Conservation (phyloP, 2,888 invertebrate species). For the Zygothrica quintamaculata region DNA sequence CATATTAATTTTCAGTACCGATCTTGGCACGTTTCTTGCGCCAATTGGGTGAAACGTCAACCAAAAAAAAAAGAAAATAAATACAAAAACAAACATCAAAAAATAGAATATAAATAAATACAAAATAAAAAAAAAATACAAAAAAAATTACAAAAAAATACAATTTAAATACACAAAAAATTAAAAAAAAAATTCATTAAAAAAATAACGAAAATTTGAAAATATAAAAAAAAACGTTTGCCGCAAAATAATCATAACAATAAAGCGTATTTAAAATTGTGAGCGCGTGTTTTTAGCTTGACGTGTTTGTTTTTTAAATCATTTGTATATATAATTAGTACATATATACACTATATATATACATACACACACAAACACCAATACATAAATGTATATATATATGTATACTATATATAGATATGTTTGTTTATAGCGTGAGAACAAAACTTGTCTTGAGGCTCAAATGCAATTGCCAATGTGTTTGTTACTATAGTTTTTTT, state of each 20-base stretch:
- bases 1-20: constrained; percentile 77
- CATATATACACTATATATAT: constrained; percentile 9
- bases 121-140: constrained; percentile 1
- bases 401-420: constrained; percentile 7
- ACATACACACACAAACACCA: too few species aligned
- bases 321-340: constrained; percentile 15
- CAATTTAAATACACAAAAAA: constrained; percentile 1
- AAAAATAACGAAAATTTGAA: constrained; percentile 5
- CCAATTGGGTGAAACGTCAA: constrained; percentile 72
- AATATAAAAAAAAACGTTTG: constrained; percentile 28
- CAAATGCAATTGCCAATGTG: constrained; percentile 40
- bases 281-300: constrained; percentile 61
- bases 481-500: constrained; percentile 25
- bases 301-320: constrained; percentile 54
- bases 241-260: constrained; percentile 63
- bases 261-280: constrained; percentile 69
- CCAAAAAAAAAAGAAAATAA: constrained; percentile 9
- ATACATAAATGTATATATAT: too few species aligned
- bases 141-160: not conserved
- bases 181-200: constrained; percentile 3
- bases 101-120: constrained; percentile 7
- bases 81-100: not conserved
- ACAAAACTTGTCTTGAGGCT: constrained; percentile 48
- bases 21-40: constrained; percentile 76
- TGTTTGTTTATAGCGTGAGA: constrained; percentile 59